Evolutionary conservation across 2,113 vertebrate genomes (phyloP).

Genomic region (Trogon melanurus): DNA sequence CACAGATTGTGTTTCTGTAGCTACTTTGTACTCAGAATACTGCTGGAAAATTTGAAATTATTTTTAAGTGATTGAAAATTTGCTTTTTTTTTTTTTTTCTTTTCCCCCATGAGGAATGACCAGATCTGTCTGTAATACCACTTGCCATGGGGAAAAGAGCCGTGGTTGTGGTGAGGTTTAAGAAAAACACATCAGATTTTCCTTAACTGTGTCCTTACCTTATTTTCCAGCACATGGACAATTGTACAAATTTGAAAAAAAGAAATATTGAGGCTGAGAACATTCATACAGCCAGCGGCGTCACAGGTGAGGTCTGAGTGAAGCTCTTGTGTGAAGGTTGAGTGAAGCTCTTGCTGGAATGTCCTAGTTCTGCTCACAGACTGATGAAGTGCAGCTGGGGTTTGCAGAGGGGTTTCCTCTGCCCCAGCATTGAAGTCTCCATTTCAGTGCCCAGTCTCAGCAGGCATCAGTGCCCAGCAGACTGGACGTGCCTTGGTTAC

Average conservation of each 20-base stretch:
- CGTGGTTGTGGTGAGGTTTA: not conserved
- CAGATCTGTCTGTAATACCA: fast-evolving
- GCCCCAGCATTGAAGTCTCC: not conserved
- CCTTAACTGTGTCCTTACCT: not conserved
- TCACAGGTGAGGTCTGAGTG: not conserved
- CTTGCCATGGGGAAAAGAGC: not conserved
- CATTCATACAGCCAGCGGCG: not conserved
- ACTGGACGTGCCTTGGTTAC: not conserved
- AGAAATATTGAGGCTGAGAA: not conserved
- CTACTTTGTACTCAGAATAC: not conserved
- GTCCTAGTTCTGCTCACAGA: fast-evolving
- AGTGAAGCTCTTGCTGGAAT: fast-evolving
- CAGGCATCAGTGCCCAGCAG: not conserved
- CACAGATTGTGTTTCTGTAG: not conserved
- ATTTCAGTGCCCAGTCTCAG: not conserved
- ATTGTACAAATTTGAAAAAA: not conserved
- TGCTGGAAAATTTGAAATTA: not conserved
- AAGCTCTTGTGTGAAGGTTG: not conserved
- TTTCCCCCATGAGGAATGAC: not conserved
- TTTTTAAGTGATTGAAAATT: not conserved
- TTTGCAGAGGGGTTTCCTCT: not conserved
- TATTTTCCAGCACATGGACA: not conserved
- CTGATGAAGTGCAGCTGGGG: not conserved
- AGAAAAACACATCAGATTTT: not conserved
- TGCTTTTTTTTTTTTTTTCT: not conserved